Percentiles rank a stretch among this genome's conserved stretches.
phyloP scores from a whole-genome alignment of 2,888 invertebrate species.

The Euphydryas editha region DNA sequence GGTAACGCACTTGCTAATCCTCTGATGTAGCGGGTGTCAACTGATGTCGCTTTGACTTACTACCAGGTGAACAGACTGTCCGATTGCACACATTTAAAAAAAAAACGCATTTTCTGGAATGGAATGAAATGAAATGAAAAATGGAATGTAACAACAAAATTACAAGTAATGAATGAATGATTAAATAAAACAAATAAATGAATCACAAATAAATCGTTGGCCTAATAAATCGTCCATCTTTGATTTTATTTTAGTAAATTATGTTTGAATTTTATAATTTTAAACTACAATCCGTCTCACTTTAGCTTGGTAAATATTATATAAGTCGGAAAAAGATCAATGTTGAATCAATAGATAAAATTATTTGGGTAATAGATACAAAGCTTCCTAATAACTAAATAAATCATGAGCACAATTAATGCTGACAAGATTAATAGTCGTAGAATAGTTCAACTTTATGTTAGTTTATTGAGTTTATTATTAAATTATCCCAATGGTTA shows the following conservation, averaged over 20 bases:
- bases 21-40: too few species aligned
- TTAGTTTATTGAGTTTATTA: constrained; percentile 27
- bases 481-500: constrained; percentile 27
- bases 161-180: too few species aligned
- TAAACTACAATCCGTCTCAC: neutral
- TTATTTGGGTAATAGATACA: neutral
- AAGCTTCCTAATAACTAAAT: constrained; percentile 2
- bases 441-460: constrained; percentile 26
- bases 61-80: too few species aligned
- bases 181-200: too few species aligned
- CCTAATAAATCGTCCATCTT: neutral
- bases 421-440: constrained; percentile 8
- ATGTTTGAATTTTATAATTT: neutral
- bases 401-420: constrained; percentile 18
- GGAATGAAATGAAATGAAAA: too few species aligned
- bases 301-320: neutral
- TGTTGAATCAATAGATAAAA: neutral
- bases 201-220: neutral
- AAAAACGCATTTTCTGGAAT: too few species aligned
- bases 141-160: too few species aligned
- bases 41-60: too few species aligned
- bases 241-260: neutral
- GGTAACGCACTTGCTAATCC: too few species aligned
- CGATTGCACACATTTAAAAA: too few species aligned
- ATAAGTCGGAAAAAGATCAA: neutral